A percentile compares a stretch with the other conserved stretches of the same genome.
phyloP scores from a whole-genome alignment of 2,797 vertebrate genomes.

The Sebastes vulpes region DNA sequence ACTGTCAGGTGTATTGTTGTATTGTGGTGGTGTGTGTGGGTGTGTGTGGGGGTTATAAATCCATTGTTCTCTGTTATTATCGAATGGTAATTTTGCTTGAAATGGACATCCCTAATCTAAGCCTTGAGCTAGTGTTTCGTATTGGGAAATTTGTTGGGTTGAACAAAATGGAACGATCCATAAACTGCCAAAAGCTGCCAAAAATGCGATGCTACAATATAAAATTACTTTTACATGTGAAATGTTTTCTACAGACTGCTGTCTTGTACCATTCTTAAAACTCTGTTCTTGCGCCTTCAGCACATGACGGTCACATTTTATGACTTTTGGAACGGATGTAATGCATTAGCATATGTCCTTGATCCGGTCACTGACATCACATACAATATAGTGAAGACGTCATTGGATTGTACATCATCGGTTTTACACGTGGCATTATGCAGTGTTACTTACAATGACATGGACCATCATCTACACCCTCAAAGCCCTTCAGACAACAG shows the following conservation, averaged over 20 bases:
- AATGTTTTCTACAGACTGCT: neutral
- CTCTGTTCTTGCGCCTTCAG: neutral
- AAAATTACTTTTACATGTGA: neutral
- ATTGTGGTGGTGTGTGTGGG: no score
- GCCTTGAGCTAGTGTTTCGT: neutral
- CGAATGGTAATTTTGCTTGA: no score
- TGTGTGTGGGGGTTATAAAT: no score
- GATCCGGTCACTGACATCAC: neutral
- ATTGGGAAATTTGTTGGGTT: neutral
- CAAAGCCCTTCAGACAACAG: neutral
- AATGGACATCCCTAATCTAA: no score
- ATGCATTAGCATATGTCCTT: neutral
- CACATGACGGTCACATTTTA: neutral
- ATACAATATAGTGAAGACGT: neutral
- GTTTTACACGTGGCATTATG: neutral
- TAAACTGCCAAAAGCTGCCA: neutral
- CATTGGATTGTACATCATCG: neutral
- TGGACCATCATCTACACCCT: neutral
- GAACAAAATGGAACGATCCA: neutral
- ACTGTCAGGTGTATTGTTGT: no score
- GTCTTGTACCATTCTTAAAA: neutral
- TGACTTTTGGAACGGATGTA: neutral
- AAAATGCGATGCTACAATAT: neutral
- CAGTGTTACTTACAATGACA: neutral
- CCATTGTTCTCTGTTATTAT: no score